phyloP scores from a whole-genome alignment of 1,140 invertebrate species.

The Hermetia illucens region DNA sequence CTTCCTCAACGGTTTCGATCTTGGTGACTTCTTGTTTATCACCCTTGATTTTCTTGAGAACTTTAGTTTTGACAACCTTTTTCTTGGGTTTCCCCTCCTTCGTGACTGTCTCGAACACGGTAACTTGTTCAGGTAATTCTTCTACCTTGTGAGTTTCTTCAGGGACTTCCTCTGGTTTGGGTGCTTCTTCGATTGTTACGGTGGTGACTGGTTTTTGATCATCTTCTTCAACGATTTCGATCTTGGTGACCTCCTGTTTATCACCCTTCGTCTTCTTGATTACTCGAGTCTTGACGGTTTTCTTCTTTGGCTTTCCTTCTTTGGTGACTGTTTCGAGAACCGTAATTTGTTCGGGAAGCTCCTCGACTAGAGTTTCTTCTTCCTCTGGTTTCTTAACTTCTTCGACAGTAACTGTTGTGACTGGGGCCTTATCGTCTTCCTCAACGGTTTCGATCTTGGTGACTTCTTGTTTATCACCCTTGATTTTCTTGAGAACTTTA shows the following conservation, averaged over 20 bases:
- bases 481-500: constrained; percentile 18
- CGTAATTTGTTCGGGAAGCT: constrained; percentile 26
- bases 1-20: constrained; percentile 29
- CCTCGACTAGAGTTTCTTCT: constrained; percentile 16
- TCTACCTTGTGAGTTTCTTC: constrained; percentile 10
- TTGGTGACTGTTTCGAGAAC: constrained; percentile 11
- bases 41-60: constrained; percentile 19
- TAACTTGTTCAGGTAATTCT: constrained; percentile 11
- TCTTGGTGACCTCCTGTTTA: constrained; percentile 23
- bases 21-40: constrained; percentile 22
- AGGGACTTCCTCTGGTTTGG: constrained; percentile 7
- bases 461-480: constrained; percentile 21
- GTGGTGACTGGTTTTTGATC: constrained; percentile 22
- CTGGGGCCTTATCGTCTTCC: constrained; percentile 25
- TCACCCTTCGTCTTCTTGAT: constrained; percentile 20
- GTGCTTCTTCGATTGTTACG: constrained; percentile 13
- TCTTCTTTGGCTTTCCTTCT: constrained; percentile 13
- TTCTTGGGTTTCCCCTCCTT: constrained; percentile 7
- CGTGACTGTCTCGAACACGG: constrained; percentile 10
- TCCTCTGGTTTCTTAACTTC: constrained; percentile 9
- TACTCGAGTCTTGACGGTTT: constrained; percentile 15
- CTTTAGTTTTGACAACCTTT: constrained; percentile 14
- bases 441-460: constrained; percentile 27
- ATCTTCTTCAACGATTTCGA: constrained; percentile 29
- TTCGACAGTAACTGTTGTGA: constrained; percentile 19